Evolutionary conservation across 2,888 invertebrate genomes (phyloP).

Genomic region (Melieria picta): DNA sequence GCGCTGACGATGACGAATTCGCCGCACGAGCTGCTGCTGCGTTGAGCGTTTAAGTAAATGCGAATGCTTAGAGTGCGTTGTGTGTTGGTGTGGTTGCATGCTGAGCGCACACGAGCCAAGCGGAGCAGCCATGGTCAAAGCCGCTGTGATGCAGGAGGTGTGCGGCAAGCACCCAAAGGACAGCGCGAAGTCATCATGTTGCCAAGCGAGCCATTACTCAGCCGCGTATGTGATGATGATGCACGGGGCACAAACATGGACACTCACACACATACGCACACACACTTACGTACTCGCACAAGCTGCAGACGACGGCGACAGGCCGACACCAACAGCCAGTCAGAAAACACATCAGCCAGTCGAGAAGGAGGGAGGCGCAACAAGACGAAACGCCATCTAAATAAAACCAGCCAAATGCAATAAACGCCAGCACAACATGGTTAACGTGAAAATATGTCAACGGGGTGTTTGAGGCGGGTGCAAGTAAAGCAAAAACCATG

Average conservation of each 20-base stretch:
- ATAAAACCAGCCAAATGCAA: constrained; percentile 20
- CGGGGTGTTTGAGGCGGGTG: background rate
- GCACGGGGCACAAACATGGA: background rate
- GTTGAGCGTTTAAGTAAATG: constrained; percentile 22
- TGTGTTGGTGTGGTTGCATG: constrained; percentile 17
- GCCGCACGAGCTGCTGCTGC: background rate
- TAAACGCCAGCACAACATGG: constrained; percentile 28
- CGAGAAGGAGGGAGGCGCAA: no score
- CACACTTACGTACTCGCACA: background rate
- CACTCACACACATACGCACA: constrained; percentile 3
- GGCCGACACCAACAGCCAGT: no score
- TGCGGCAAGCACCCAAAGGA: constrained; percentile 19
- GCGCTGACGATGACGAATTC: constrained; percentile 11
- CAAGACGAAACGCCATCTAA: background rate
- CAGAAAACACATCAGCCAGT: no score
- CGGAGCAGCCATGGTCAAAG: background rate
- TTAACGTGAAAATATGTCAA: constrained; percentile 19
- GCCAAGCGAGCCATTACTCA: constrained; percentile 12
- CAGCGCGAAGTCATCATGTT: constrained; percentile 17
- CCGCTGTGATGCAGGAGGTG: background rate
- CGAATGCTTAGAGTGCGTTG: background rate
- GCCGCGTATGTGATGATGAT: background rate
- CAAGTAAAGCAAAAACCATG: no score
- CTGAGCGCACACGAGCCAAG: constrained; percentile 2
- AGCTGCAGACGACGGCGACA: background rate